Percentiles rank a stretch among this genome's conserved stretches.
phyloP scores from a whole-genome alignment of 53 echinoderm and acorn worm genomes.

The Apostichopus leukothele region DNA sequence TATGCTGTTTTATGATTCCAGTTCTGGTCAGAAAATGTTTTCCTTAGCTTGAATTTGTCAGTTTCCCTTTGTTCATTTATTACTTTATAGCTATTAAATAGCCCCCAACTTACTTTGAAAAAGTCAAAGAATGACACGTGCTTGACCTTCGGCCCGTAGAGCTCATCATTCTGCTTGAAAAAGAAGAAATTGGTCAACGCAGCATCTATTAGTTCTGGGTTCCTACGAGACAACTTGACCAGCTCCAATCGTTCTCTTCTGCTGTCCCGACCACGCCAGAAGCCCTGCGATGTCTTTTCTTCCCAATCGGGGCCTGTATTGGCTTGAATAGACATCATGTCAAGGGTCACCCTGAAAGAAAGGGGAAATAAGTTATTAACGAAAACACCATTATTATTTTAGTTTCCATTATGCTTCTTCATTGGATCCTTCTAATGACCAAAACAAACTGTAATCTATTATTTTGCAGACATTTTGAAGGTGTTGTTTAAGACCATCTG shows the following conservation, averaged over 20 bases:
- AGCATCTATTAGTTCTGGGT: conserved; percentile 87
- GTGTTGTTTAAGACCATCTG: too few relatives aligned
- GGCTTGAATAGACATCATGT: conserved; percentile 93
- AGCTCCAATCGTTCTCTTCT: conserved; percentile 86
- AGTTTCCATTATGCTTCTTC: background rate
- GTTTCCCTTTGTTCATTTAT: too few relatives aligned
- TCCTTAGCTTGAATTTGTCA: too few relatives aligned
- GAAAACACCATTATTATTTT: background rate
- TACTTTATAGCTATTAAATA: too few relatives aligned
- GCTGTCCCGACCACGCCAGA: conserved; percentile 97
- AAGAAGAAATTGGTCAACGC: conserved; percentile 95
- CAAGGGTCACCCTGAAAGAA: conserved; percentile 77
- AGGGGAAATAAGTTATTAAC: background rate
- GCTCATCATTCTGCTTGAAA: conserved; percentile 75
- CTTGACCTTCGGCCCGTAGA: conserved; percentile 94
- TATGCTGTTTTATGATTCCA: too few relatives aligned
- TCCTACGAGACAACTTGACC: conserved; percentile 74
- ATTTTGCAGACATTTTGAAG: too few relatives aligned
- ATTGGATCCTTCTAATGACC: background rate
- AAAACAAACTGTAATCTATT: background rate
- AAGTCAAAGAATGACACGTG: conserved; percentile 98
- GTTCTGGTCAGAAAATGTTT: too few relatives aligned
- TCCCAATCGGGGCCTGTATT: conserved; percentile 94
- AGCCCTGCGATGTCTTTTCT: conserved; percentile 83
- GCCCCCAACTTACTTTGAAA: conserved; percentile 74